Percentiles rank a stretch among this genome's conserved stretches.
Evolutionary conservation across 2,113 vertebrate genomes (phyloP).

Genomic region (Morone chrysops): DNA sequence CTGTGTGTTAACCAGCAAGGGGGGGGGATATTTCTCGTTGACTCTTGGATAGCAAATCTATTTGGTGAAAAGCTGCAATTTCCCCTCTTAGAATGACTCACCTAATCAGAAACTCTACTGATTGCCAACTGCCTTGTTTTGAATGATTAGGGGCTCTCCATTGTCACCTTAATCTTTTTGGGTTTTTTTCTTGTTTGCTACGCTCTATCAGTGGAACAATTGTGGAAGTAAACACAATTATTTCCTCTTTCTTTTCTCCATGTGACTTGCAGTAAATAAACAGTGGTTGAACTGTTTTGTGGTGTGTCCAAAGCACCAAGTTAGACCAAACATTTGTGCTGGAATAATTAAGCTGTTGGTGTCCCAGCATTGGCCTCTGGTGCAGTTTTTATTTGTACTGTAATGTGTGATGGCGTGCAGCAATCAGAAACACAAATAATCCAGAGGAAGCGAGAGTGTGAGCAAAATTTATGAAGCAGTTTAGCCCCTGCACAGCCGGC

Average conservation of each 20-base stretch:
- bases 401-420: not conserved
- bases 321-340: not conserved
- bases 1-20: not conserved
- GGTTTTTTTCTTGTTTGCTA: not conserved
- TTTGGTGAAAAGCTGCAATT: slow-evolving; percentile 22
- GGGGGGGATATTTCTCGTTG: not conserved
- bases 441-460: not conserved
- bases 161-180: not conserved
- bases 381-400: not conserved
- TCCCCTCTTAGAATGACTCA: slow-evolving; percentile 2
- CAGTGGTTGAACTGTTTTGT: not conserved
- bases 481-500: slow-evolving; percentile 31
- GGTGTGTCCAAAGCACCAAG: not conserved
- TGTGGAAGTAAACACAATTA: slow-evolving; percentile 33
- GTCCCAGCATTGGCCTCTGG: not conserved
- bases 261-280: not conserved
- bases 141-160: slow-evolving; percentile 1
- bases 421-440: slow-evolving; percentile 8
- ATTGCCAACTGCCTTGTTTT: slow-evolving; percentile 3
- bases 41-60: not conserved
- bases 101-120: slow-evolving; percentile 33
- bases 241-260: slow-evolving; percentile 1
- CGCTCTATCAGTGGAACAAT: slow-evolving; percentile 3
- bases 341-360: slow-evolving; percentile 7
- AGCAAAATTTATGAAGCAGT: slow-evolving; percentile 30